These are phyloP conservation scores for Syngnathus rostellatus DNA, from an alignment of 2,797 vertebrate genomes.

Conservation along the genomic window DNA sequence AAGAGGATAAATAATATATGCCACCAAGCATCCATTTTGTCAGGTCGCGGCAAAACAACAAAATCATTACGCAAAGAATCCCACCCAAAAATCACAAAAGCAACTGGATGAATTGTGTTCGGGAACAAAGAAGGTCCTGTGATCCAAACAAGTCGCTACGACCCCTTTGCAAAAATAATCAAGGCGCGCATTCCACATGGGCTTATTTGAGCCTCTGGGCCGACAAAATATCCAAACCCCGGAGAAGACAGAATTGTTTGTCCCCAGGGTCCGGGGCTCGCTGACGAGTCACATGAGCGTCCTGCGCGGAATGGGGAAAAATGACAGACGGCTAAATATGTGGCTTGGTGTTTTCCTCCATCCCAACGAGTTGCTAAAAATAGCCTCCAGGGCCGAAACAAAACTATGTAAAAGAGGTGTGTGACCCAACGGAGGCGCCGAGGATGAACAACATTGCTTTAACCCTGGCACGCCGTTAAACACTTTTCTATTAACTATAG, in stretches of 20 bases:
- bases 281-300: constrained; percentile 57
- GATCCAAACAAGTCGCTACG: constrained; percentile 56
- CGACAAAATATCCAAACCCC: constrained; percentile 41
- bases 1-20: neutral
- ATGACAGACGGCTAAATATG: constrained; percentile 51
- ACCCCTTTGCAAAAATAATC: constrained; percentile 42
- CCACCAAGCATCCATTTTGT: constrained; percentile 12
- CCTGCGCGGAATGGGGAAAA: constrained; percentile 22
- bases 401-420: constrained; percentile 31
- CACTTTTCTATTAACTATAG: neutral
- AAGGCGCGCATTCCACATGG: constrained; percentile 58
- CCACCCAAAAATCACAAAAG: constrained; percentile 47
- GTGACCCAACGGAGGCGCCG: constrained; percentile 23
- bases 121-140: constrained; percentile 53
- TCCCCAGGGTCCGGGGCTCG: constrained; percentile 37
- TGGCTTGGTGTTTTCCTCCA: constrained; percentile 45
- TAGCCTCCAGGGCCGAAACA: constrained; percentile 33
- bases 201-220: constrained; percentile 51
- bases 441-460: constrained; percentile 10
- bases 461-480: neutral
- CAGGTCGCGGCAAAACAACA: constrained; percentile 29
- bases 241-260: constrained; percentile 42
- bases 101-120: constrained; percentile 45
- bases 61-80: constrained; percentile 43
- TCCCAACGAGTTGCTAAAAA: constrained; percentile 42